These are phyloP conservation scores for Sapayoa aenigma DNA, from an alignment of 2,113 vertebrate genomes.

Conservation along the genomic window DNA sequence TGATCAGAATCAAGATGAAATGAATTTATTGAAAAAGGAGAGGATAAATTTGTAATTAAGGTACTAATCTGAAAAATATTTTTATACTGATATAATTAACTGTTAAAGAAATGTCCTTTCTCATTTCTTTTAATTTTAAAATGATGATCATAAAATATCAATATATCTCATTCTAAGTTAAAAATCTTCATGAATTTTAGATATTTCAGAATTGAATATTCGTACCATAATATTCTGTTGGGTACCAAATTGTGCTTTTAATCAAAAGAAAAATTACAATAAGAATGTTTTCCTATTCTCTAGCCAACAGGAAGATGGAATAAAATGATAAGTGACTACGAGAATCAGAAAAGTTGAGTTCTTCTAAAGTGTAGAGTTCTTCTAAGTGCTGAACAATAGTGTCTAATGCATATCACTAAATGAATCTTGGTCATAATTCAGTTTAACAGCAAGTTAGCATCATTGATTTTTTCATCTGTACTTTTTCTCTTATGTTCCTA, in stretches of 20 bases:
- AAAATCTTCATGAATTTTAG: neutral
- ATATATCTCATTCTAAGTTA: neutral
- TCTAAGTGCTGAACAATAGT: neutral
- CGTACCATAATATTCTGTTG: neutral
- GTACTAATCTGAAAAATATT: neutral
- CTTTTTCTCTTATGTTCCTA: neutral
- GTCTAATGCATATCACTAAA: neutral
- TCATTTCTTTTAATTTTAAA: neutral
- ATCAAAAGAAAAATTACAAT: neutral
- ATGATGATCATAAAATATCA: neutral
- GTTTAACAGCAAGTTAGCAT: neutral
- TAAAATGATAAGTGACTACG: neutral
- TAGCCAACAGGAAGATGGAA: neutral
- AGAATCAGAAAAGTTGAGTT: neutral
- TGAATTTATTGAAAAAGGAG: neutral
- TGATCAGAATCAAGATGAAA: neutral
- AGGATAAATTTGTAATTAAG: neutral
- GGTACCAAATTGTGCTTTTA: neutral
- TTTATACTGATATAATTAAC: neutral
- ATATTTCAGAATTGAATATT: neutral
- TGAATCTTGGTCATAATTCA: neutral
- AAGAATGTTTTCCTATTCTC: neutral
- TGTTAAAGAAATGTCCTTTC: neutral
- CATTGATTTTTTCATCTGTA: neutral
- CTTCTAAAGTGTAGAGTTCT: neutral